These are phyloP conservation scores for Channa striata DNA, from an alignment of 2,797 vertebrate species.

Conservation along the genomic window DNA sequence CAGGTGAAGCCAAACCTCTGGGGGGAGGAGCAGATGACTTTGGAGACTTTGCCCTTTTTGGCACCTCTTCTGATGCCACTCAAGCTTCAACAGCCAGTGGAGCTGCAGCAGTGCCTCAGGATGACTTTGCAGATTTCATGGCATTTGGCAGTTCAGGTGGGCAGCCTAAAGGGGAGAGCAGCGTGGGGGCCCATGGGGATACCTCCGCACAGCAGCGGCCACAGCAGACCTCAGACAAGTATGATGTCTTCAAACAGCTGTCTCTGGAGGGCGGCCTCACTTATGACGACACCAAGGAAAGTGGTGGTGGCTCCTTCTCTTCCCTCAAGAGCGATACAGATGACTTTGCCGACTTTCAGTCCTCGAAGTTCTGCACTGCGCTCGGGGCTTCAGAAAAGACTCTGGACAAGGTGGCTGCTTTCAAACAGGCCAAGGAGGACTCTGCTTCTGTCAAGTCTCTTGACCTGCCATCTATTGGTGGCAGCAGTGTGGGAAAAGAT, in stretches of 20 bases:
- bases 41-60: conserved; percentile 95
- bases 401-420: conserved; percentile 92
- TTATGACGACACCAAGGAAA: conserved; percentile 91
- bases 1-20: conserved; percentile 79
- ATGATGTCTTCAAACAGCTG: conserved; percentile 94
- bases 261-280: conserved; percentile 89
- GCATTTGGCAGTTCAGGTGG: conserved; percentile 89
- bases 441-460: conserved; percentile 96
- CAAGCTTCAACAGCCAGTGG: conserved; percentile 75
- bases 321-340: conserved; percentile 90
- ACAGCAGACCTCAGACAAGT: conserved; percentile 85
- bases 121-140: conserved; percentile 99
- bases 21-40: conserved; percentile 89
- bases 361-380: conserved; percentile 90
- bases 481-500: conserved; percentile 96
- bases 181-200: conserved; percentile 49
- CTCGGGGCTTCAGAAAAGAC: conserved; percentile 89
- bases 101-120: conserved; percentile 83
- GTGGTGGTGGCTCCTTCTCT: conserved; percentile 77
- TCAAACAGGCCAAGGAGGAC: conserved; percentile 97
- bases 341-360: conserved; percentile 96
- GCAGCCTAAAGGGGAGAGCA: conserved; percentile 71
- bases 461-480: conserved; percentile 97
- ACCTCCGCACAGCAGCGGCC: conserved; percentile 61
- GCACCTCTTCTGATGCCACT: conserved; percentile 77